These are phyloP conservation scores for Sclerodermus sp. DNA, from an alignment of 2,888 invertebrate species.

Conservation along the genomic window DNA sequence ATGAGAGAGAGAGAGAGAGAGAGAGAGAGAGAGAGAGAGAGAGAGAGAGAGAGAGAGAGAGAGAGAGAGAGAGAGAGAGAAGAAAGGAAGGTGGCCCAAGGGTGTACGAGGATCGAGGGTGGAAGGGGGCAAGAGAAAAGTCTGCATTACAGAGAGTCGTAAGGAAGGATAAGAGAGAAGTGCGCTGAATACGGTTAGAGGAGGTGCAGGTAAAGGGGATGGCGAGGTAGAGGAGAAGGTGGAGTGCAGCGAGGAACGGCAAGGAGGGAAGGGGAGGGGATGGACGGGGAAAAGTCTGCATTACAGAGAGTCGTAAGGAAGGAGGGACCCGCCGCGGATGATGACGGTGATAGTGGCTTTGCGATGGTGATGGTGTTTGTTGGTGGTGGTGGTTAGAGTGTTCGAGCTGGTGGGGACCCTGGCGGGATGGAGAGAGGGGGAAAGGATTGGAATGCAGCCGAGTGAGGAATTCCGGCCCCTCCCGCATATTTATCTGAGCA, in stretches of 20 bases:
- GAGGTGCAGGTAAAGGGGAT: slow-evolving; percentile 11
- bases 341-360: slow-evolving; percentile 33
- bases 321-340: slow-evolving; percentile 10
- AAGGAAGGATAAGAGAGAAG: slow-evolving; percentile 9
- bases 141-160: slow-evolving; percentile 20
- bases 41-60: no score
- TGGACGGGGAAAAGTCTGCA: no score
- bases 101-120: slow-evolving; percentile 8
- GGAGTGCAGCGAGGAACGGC: slow-evolving; percentile 11
- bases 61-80: slow-evolving; percentile 4
- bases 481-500: slow-evolving; percentile 57
- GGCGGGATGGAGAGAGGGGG: slow-evolving; percentile 50
- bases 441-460: slow-evolving; percentile 55
- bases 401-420: slow-evolving; percentile 5
- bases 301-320: no score
- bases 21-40: no score
- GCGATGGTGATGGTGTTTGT: no score
- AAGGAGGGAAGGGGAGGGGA: not conserved
- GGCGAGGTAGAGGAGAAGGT: slow-evolving; percentile 8
- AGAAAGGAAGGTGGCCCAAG: slow-evolving; percentile 9
- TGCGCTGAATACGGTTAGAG: not conserved
- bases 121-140: slow-evolving; percentile 6
- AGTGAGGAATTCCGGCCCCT: slow-evolving; percentile 59
- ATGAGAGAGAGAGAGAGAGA: slow-evolving; percentile 1
- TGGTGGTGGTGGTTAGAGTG: slow-evolving; percentile 22